Evolutionary conservation across 2,888 invertebrate species (phyloP), one percentile per base, ranked within the genome.

Genomic region (Calliopum simillimum): DNA sequence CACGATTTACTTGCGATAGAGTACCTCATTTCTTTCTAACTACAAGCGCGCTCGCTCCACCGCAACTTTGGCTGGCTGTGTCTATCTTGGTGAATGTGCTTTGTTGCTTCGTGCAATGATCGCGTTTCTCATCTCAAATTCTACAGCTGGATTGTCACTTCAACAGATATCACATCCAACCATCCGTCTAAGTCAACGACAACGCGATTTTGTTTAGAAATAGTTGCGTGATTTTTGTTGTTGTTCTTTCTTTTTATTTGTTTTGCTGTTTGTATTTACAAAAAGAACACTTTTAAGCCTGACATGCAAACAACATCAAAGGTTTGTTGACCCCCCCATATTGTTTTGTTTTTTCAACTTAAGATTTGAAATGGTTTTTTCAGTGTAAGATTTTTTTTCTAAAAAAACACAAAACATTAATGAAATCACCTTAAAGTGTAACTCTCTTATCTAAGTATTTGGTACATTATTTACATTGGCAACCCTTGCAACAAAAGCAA

Each of bases 241-340:
- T 49, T 49, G 19, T 3, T 49, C 19, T 8, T 53, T 23, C 19
- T 21, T 5, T 53, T 23, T 53, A 11, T 44, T 59, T 53, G 23
- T 25, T 55, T 56, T 56, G 8, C 33, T 19, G n/a, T 8, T 8
- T 12, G 43, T n/a, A n/a, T 43, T 19, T 43, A 21, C 53, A 23
- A 12, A n/a, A 49, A 33, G 33, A 46, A 62, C 23, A 44, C 46
- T 14, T 21, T 51, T 33, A 11, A 33, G 16, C 21, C 25, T 49
- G 14, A 43, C 51, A 64, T 53, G 64, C 64, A 53, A 64, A 64
- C 43, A 64, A 64, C 43, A 43, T 43, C 43, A 51, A 8, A 53
- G 51, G 64, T 64, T 64, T 43, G 6, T 64, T 64, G 43, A 64
- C 64, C 64, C 23, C 12, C 11, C 19, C 19, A 19, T 16, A 19